Conservation (phyloP, 2,113 vertebrate species). For the Alaudala cheleensis region DNA sequence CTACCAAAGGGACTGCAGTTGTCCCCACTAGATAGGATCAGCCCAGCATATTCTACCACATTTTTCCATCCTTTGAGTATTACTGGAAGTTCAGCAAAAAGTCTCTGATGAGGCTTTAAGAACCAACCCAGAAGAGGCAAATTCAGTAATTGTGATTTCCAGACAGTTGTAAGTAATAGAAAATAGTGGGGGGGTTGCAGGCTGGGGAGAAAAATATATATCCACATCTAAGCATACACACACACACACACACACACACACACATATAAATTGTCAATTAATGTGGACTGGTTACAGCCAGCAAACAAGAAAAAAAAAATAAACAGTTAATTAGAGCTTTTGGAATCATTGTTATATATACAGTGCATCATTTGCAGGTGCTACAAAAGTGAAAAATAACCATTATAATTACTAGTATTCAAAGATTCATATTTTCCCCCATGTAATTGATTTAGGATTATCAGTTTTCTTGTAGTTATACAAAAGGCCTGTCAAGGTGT, state of each 20-base stretch:
- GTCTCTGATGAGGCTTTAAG: slow-evolving; percentile 42
- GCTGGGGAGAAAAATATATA: slow-evolving; percentile 3
- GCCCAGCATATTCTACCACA: neutral
- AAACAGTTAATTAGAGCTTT: slow-evolving; percentile 84
- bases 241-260: neutral
- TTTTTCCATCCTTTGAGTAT: neutral
- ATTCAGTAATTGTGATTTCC: slow-evolving; percentile 60
- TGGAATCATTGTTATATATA: slow-evolving; percentile 83
- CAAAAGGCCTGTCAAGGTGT: slow-evolving; percentile 87
- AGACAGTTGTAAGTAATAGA: slow-evolving; percentile 60
- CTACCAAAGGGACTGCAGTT: neutral
- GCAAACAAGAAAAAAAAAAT: slow-evolving; percentile 77
- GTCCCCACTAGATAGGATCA: slow-evolving; percentile 49
- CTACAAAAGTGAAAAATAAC: slow-evolving; percentile 98
- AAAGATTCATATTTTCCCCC: slow-evolving; percentile 91
- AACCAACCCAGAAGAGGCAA: slow-evolving; percentile 16
- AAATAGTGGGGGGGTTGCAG: neutral
- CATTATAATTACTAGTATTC: slow-evolving; percentile 99
- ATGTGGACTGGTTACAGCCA: slow-evolving; percentile 79
- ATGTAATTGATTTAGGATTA: slow-evolving; percentile 92
- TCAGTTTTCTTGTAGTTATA: slow-evolving; percentile 93
- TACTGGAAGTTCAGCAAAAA: slow-evolving; percentile 29
- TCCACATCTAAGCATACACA: slow-evolving; percentile 61
- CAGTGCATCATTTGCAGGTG: slow-evolving; percentile 88
- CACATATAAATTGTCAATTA: slow-evolving; percentile 78